Evolutionary conservation across 2,888 invertebrate species (phyloP).

Genomic region (Apodemia duryi): DNA sequence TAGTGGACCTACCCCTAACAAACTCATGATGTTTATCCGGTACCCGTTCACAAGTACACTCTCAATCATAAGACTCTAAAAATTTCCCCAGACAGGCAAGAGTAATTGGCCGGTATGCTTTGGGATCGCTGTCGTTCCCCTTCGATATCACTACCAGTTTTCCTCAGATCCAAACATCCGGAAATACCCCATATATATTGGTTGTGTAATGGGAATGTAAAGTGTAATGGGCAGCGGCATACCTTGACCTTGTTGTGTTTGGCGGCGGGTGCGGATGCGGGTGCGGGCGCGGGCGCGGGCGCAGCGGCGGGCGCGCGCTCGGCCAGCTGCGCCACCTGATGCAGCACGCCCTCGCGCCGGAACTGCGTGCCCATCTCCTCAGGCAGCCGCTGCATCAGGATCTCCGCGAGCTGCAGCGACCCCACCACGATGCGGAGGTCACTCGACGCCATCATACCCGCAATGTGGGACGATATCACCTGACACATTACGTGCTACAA

Average conservation of each 20-base stretch:
- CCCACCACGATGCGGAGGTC: slow-evolving; percentile 98
- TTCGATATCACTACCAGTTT: too few relatives aligned
- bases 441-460: slow-evolving; percentile 98
- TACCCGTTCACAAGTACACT: too few relatives aligned
- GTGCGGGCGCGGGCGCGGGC: slow-evolving; percentile 45
- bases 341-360: slow-evolving; percentile 97
- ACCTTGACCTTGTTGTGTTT: slow-evolving; percentile 75
- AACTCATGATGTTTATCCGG: too few relatives aligned
- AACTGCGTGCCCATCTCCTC: slow-evolving; percentile 97
- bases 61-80: too few relatives aligned
- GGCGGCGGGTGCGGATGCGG: slow-evolving; percentile 70
- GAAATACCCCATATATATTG: too few relatives aligned
- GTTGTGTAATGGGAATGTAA: too few relatives aligned
- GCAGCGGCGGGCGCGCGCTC: slow-evolving; percentile 34
- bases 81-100: too few relatives aligned
- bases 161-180: too few relatives aligned
- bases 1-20: too few relatives aligned
- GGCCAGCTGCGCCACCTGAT: slow-evolving; percentile 83
- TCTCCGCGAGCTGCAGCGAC: slow-evolving; percentile 97
- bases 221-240: background rate
- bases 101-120: too few relatives aligned
- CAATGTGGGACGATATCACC: slow-evolving; percentile 96
- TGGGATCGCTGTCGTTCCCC: too few relatives aligned
- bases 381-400: slow-evolving; percentile 97
- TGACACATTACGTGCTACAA: slow-evolving; percentile 30